Evolutionary conservation across 2,797 vertebrate species (phyloP).

Genomic region (Catostomus latipinnis): DNA sequence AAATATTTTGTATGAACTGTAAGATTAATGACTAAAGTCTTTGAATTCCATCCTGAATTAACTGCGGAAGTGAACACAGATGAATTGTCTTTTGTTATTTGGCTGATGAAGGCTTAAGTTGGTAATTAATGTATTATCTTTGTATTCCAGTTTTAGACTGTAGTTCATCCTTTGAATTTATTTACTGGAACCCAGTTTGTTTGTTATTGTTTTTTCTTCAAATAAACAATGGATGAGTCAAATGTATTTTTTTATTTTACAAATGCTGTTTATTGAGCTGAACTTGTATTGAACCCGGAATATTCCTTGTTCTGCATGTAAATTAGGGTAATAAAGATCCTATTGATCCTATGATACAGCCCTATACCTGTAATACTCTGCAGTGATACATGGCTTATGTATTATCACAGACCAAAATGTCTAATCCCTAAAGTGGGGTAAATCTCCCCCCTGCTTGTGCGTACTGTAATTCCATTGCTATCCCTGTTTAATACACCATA

Average conservation of each 20-base stretch:
- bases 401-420: slow-evolving; percentile 57
- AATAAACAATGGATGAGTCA: not conserved
- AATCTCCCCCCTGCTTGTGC: slow-evolving; percentile 57
- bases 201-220: too few relatives aligned
- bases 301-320: not conserved
- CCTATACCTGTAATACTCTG: slow-evolving; percentile 29
- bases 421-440: slow-evolving; percentile 50
- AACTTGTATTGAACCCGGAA: not conserved
- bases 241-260: not conserved
- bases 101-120: too few relatives aligned
- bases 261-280: not conserved
- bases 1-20: too few relatives aligned
- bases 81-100: too few relatives aligned
- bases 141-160: too few relatives aligned
- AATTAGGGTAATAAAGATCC: not conserved
- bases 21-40: too few relatives aligned
- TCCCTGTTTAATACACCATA: slow-evolving; percentile 54
- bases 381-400: slow-evolving; percentile 50
- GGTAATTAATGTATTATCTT: too few relatives aligned
- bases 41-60: too few relatives aligned
- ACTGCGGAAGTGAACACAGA: too few relatives aligned
- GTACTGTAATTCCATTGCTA: slow-evolving; percentile 49
- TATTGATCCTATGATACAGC: slow-evolving; percentile 17
- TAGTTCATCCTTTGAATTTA: too few relatives aligned
- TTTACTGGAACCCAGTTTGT: too few relatives aligned